Evolutionary conservation across 2,888 invertebrate species (phyloP), one percentile per base, ranked within the genome.

Genomic region (Macrophya alboannulata): DNA sequence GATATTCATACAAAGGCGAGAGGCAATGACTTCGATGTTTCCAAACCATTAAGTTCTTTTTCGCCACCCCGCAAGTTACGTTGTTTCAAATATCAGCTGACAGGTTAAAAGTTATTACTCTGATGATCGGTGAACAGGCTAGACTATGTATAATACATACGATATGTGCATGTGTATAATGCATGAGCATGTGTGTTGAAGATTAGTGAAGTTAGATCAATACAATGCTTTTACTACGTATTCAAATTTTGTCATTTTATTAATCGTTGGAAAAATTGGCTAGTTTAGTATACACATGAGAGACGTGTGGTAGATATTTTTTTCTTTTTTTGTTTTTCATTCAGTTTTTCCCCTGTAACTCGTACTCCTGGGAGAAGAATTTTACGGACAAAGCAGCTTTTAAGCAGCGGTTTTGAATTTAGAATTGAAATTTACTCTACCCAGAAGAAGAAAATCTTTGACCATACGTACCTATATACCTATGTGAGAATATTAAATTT

Each of bases 21-120:
- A 21, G 68, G 83, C 83, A 71, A 92, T 92, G 93, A 92, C 91
- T 92, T 90, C 90, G 92, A 92, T 93, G 92, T 90, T 93, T 93
- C 93, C 93, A 85, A 90, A 88, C 93, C 93, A 93, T 93, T 93
- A 93, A 93, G 87, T 89, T 85, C 87, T 87, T 45, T n/a, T 74
- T 62, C 87, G 84, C 87, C 88, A 87, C 85, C 89, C 89, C 89
- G 89, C 89, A 90, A 93, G 88, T 89, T 91, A 93, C 93, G 92
- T 91, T 87, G 89, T 88, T 90, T 84, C 86, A 91, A 91, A 93
- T 88, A 88, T 87, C 90, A 86, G 87, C 90, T 90, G 93, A 93
- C 93, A 92, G 91, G 89, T 91, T 90, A 89, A 89, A 91, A 92
- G 92, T 91, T 89, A 92, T 91, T 83, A 85, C 83, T 81, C 84